These are phyloP conservation scores for Pteria penguin DNA, from an alignment of 2,888 invertebrate species.

Conservation along the genomic window DNA sequence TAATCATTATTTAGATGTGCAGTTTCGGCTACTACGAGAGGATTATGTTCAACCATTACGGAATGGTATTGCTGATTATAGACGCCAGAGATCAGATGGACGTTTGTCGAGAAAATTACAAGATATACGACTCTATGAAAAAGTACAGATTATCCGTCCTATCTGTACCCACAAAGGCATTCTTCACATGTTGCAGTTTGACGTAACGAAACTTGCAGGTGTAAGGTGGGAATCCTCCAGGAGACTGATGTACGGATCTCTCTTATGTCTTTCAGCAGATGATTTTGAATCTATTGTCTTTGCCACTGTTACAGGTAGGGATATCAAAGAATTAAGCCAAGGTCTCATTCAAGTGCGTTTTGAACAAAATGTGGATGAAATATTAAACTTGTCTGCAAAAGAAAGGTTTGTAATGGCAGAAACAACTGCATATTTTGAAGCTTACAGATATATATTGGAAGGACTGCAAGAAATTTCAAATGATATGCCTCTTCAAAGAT, in stretches of 20 bases:
- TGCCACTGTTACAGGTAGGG: slow-evolving; percentile 82
- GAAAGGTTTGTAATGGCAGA: slow-evolving; percentile 85
- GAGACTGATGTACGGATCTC: slow-evolving; percentile 86
- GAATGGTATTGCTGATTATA: slow-evolving; percentile 84
- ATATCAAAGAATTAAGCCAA: slow-evolving; percentile 58
- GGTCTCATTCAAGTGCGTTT: slow-evolving; percentile 68
- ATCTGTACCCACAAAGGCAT: slow-evolving; percentile 63
- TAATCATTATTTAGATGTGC: slow-evolving; percentile 88
- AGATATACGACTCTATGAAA: slow-evolving; percentile 68
- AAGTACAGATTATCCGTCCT: slow-evolving; percentile 69
- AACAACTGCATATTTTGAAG: slow-evolving; percentile 90
- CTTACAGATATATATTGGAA: slow-evolving; percentile 87
- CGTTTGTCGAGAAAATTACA: slow-evolving; percentile 34
- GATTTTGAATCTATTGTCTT: slow-evolving; percentile 86
- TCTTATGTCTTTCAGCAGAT: slow-evolving; percentile 87
- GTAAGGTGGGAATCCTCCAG: slow-evolving; percentile 82
- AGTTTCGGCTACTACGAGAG: slow-evolving; percentile 89
- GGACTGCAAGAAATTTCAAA: slow-evolving; percentile 84
- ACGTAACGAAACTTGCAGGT: slow-evolving; percentile 43
- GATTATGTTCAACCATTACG: slow-evolving; percentile 89
- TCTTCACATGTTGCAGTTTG: slow-evolving; percentile 64
- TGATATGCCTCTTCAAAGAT: slow-evolving; percentile 63
- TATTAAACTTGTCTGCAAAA: slow-evolving; percentile 41
- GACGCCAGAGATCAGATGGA: slow-evolving; percentile 53
- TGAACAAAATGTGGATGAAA: slow-evolving; percentile 43